phyloP scores from a whole-genome alignment of 2,113 vertebrate species.

The Phalacrocorax brasilianus region DNA sequence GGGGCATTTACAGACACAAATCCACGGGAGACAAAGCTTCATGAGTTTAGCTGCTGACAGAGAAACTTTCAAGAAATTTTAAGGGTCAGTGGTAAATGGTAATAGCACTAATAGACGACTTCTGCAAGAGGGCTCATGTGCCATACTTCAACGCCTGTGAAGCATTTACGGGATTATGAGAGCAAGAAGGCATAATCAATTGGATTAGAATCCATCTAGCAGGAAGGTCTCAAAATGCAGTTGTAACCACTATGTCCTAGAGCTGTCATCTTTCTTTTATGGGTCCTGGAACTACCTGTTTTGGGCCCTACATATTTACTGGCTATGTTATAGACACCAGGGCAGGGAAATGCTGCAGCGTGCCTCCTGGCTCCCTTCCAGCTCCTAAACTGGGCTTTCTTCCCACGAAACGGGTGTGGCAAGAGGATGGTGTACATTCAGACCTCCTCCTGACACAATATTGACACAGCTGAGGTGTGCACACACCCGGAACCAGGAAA shows the following conservation, averaged over 20 bases:
- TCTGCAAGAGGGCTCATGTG: neutral
- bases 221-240: neutral
- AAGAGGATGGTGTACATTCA: neutral
- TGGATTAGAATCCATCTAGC: neutral
- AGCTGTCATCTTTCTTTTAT: neutral
- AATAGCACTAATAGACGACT: neutral
- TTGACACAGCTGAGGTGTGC: neutral
- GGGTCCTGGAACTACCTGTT: neutral
- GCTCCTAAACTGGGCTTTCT: neutral
- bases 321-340: neutral
- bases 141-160: neutral
- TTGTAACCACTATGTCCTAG: neutral
- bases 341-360: neutral
- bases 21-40: neutral
- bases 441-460: conserved; percentile 20
- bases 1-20: neutral
- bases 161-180: accelerated
- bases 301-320: neutral
- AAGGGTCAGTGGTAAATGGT: neutral
- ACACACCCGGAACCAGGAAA: neutral
- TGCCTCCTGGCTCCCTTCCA: neutral
- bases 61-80: neutral
- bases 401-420: conserved; percentile 32
- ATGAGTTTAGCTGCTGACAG: neutral
- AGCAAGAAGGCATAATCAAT: neutral